Conservation (phyloP, 1,140 invertebrate genomes). For the Cheumatopsyche charites region DNA sequence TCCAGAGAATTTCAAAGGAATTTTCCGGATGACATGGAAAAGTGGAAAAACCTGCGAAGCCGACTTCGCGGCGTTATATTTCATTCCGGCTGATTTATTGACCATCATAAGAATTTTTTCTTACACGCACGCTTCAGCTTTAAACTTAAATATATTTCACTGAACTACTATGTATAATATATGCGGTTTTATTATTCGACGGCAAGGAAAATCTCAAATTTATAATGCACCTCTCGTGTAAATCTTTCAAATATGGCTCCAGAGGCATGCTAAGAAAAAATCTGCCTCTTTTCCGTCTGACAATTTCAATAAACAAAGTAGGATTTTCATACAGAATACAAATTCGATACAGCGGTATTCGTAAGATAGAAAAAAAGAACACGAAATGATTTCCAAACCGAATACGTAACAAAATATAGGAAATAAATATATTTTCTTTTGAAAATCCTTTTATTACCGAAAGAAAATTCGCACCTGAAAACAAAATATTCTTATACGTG, state of each 20-base stretch:
- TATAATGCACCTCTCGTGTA: neutral
- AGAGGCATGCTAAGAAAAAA: neutral
- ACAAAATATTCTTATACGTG: neutral
- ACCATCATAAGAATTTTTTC: constrained; percentile 13
- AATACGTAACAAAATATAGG: too few relatives aligned
- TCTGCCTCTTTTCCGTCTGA: neutral
- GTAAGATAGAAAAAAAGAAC: neutral
- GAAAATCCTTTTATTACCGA: neutral
- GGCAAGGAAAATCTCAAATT: neutral
- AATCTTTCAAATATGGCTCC: too few relatives aligned
- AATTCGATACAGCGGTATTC: neutral
- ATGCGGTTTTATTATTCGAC: neutral
- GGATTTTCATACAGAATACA: constrained; percentile 20
- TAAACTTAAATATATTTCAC: constrained; percentile 12
- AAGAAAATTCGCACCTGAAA: neutral
- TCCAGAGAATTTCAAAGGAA: constrained; percentile 29
- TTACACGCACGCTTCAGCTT: neutral
- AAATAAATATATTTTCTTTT: too few relatives aligned
- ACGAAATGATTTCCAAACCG: neutral
- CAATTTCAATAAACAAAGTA: constrained; percentile 21
- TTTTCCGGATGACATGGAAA: constrained; percentile 8
- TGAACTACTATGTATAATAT: neutral
- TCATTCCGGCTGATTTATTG: constrained; percentile 12
- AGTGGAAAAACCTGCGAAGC: constrained; percentile 4
- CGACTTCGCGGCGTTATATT: constrained; percentile 12